Evolutionary conservation across 2,113 vertebrate species (phyloP).

Genomic region (Tetraodon nigroviridis): DNA sequence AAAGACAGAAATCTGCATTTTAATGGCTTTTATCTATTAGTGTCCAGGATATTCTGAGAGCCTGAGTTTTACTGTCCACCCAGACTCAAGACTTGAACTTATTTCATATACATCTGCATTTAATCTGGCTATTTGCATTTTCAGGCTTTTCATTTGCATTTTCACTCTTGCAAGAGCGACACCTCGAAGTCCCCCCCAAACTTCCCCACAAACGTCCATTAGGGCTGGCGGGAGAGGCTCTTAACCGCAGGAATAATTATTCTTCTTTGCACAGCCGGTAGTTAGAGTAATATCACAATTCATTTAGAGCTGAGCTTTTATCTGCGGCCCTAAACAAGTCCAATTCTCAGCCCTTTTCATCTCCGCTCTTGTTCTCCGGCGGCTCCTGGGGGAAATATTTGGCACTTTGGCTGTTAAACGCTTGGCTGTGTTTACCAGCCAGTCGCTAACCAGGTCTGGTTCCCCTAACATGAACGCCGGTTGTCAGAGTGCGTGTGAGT

Average conservation of each 20-base stretch:
- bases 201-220: too few relatives aligned
- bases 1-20: too few relatives aligned
- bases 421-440: too few relatives aligned
- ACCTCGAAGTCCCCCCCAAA: too few relatives aligned
- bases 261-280: too few relatives aligned
- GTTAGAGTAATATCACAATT: neutral
- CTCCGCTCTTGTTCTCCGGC: neutral
- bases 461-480: neutral
- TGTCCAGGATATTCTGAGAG: too few relatives aligned
- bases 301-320: neutral
- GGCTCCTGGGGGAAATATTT: neutral
- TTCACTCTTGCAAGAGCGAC: neutral
- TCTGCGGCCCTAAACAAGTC: neutral
- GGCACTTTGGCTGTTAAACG: neutral
- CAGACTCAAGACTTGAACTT: neutral
- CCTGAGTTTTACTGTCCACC: too few relatives aligned
- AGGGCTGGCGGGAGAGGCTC: too few relatives aligned
- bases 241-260: too few relatives aligned
- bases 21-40: too few relatives aligned
- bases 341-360: neutral
- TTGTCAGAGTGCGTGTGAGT: neutral
- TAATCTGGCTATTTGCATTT: neutral
- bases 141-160: neutral
- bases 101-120: neutral
- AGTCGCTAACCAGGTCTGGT: neutral